Conservation (phyloP, 2,113 vertebrate genomes). For the Rhinolophus sinicus region DNA sequence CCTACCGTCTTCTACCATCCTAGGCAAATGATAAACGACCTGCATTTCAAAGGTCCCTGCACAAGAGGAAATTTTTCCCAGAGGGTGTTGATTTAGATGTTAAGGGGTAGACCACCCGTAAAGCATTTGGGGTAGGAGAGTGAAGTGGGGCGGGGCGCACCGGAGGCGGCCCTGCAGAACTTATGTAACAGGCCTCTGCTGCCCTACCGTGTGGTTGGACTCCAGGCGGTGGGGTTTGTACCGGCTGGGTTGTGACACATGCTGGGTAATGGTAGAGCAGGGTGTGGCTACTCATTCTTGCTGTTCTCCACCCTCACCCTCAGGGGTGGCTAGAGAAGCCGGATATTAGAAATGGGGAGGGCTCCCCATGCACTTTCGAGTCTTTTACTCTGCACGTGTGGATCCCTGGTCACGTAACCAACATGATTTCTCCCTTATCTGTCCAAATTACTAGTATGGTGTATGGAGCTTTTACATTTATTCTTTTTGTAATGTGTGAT, state of each 20-base stretch:
- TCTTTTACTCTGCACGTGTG: not conserved
- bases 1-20: not conserved
- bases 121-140: not conserved
- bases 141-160: not conserved
- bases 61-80: not conserved
- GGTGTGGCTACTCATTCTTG: constrained; percentile 34
- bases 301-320: not conserved
- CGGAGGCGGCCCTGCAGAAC: not conserved
- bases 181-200: constrained; percentile 61
- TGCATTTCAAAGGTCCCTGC: not conserved
- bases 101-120: not conserved
- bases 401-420: not conserved
- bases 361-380: not conserved
- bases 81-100: constrained; percentile 16
- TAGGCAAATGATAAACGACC: not conserved
- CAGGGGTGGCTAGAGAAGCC: not conserved
- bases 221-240: constrained; percentile 40
- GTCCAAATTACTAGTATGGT: not conserved
- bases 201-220: not conserved
- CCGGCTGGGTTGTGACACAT: constrained; percentile 64
- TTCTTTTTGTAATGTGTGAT: not conserved
- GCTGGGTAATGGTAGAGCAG: not conserved
- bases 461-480: not conserved
- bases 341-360: constrained; percentile 10
- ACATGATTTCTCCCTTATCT: constrained; percentile 12